Base-by-base conservation (phyloP, 2,888 invertebrate species). In the Noctua comes region DNA sequence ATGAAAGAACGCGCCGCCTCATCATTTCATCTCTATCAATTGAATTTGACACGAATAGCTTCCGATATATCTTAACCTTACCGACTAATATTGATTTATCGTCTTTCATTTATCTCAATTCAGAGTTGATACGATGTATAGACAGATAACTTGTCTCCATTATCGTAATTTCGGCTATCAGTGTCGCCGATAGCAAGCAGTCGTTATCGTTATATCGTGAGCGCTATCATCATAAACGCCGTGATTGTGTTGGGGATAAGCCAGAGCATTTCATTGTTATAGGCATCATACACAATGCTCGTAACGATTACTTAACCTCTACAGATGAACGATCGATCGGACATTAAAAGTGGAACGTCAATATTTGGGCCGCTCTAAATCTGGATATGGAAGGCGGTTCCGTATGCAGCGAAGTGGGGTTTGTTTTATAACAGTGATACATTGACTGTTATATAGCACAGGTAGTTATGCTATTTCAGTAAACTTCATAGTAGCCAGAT, bases 141-240 rank as follows among this genome's bases (percentile, higher is more conserved):
- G 46, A 73, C 54, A 36, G 73, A 78, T 75, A 78, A 74, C 62
- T 74, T 80, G 84, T 88, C 73, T 71, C 62, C 65, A 80, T 88
- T 86, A 88, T 88, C 85, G 77, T 79, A 76, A 86, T 86, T 84
- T 73, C 65, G 83, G 54, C 40, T 84, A 86, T 88, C 73, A 71
- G 40, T 69, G 77, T 74, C 77, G 36, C 51, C 64, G 79, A 78
- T 84, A 79, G 72, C 71, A 76, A 81, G 74, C 64, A 62, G 72
- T 64, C 36, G 40, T 77, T 73, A 80, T 82, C 84, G 73, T 72
- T 51, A 73, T 75, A 84, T 81, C 79, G 68, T 71, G 64, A 43
- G 65, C 46, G 68, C 68, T 86, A 77, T 88, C 84, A 77, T 77
- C 69, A 68, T 81, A 84, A 86, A 77, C 51, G 65, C 43, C 54